These are phyloP conservation scores for Cercopithecus petaurista DNA, from an alignment of 2,797 vertebrate genomes.

Conservation along the genomic window DNA sequence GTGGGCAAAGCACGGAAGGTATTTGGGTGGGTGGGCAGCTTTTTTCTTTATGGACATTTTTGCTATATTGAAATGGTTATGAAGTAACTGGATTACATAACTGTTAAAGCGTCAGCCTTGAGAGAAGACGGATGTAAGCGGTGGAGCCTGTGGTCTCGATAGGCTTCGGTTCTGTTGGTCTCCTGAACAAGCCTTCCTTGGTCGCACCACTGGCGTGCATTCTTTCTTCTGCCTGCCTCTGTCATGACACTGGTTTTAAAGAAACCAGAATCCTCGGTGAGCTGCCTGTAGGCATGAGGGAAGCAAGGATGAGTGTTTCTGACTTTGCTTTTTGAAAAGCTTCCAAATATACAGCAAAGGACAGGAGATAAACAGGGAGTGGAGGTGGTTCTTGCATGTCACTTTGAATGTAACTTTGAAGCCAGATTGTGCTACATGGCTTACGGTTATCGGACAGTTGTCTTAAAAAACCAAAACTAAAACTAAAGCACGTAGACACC, in stretches of 20 bases:
- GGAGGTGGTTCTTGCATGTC: background rate
- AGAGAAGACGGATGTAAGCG: constrained; percentile 30
- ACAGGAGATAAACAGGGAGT: background rate
- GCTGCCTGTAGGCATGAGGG: background rate
- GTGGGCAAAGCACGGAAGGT: background rate
- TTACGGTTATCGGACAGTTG: background rate
- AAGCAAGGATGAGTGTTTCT: background rate
- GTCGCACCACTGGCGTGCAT: background rate
- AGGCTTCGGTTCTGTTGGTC: background rate
- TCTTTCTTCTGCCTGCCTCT: background rate
- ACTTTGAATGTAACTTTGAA: background rate
- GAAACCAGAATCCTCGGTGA: constrained; percentile 60
- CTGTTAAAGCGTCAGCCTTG: constrained; percentile 26
- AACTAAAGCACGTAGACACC: background rate
- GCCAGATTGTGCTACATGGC: background rate
- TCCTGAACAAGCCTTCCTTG: background rate
- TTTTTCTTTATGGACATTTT: background rate
- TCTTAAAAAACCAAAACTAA: background rate
- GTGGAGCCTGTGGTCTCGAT: background rate
- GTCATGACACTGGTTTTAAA: constrained; percentile 59
- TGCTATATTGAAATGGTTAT: constrained; percentile 27
- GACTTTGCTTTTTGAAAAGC: constrained; percentile 1
- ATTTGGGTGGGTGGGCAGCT: background rate
- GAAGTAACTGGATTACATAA: constrained; percentile 45
- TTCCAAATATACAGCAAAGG: background rate